Base-by-base conservation (phyloP, 2,888 invertebrate species). In the Nomada hirtipes region DNA sequence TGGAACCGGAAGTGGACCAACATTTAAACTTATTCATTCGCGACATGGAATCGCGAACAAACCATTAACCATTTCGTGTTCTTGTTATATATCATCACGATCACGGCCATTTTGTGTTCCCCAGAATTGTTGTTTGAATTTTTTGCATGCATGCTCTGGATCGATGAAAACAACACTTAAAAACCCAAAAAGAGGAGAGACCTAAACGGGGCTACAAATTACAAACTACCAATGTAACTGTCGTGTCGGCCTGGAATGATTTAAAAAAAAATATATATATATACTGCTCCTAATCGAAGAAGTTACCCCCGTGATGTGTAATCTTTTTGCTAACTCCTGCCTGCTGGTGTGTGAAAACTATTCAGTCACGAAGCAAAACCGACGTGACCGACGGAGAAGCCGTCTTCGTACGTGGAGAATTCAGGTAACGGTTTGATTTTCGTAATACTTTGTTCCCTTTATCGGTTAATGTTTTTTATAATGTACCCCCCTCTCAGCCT, bases 311-410 rank as follows among this genome's bases (percentile, higher is more conserved):
- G 71, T 74, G 68, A 79, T 69, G 79, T 84, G 10, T 47, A 20
- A 75, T 78, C 70, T 78, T 80, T 86, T 86, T 84, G 84, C 87
- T 91, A 90, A 90, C 86, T 74, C 84, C 90, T 91, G 91, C 91
- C 91, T 91, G 91, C 84, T 91, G 91, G 79, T 89, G 88, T 89
- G 89, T 88, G 84, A 88, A 70, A 83, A 86, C 85, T 63, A 76
- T 87, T 87, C 85, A 85, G 89, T 89, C 87, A 88, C 64, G 77
- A 44, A 70, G 23, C 65, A 63, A 68, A 60, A 65, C 64, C 64
- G n/a, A 67, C 52, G 44, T 44, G 42, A 63, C 20, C 20, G 26
- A 55, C 47, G 59, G 53, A 36, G 18, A 53, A 26, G 7, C 52
- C 63, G 2, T 20, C 26, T 42, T n/a, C 52, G 23, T 26, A 20